Evolutionary conservation across 2,113 vertebrate genomes (phyloP), one percentile per base, ranked within the genome.

Genomic region (Colossoma macropomum): DNA sequence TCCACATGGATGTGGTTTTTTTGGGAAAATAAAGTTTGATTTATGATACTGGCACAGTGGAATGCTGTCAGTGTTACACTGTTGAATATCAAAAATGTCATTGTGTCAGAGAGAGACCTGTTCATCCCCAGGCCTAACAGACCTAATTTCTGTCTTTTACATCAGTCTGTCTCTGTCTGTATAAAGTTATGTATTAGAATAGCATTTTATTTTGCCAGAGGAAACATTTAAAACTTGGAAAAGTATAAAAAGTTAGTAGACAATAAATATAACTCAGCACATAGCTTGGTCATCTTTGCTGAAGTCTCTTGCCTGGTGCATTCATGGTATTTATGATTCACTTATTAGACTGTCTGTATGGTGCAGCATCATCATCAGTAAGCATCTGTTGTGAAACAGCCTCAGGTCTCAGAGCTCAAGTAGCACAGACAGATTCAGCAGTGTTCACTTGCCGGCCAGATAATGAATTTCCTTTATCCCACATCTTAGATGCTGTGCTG

Each of bases 311-410:
- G 30, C 16, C 30, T 68, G 1, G 34, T 68, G 30, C 4, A 8
- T 34, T 68, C 65, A 21, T 34, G 30, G 19, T 34, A 0, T 25
- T 66, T 21, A 34, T 34, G 30, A 13, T 34, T 34, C 10, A 68
- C 65, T 19, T 4, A 21, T 59, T 11, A 50, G 19, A 13, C 41
- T 50, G 62, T 50, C 41, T 50, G 62, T 50, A 66, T 66, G 41
- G 30, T 27, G 41, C 76, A 32, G 52, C 34, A 7, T 38, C 34
- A 30, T 23, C 11, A 30, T 32, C 65, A 68, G 30, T 32, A 32
- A 34, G 19, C 68, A 28, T 70, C 66, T 59, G 32, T 52, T 54
- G 16, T 28, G 28, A 70, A 79, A 56, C 65, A 59, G 38, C 65
- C n/a, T 19, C 25, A 41, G 50, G 65, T 34, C 60, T 66, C 76